Conservation (phyloP, 2,888 invertebrate genomes). For the Conistra vaccinii region DNA sequence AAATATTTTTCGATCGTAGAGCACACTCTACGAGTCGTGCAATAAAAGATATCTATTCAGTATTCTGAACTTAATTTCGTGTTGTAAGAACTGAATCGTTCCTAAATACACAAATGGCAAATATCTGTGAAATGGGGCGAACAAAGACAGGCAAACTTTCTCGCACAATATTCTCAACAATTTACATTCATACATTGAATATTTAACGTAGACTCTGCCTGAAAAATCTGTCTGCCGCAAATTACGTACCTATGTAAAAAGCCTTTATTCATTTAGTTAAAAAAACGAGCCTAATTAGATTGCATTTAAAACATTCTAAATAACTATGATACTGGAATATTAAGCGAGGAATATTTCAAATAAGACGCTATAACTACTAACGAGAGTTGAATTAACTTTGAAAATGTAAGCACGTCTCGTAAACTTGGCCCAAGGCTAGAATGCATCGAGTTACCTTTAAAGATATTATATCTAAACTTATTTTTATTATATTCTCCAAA, state of each 20-base stretch:
- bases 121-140: background rate
- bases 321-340: conserved; percentile 10
- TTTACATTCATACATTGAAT: background rate
- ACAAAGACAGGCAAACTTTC: background rate
- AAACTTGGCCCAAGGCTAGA: background rate
- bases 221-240: background rate
- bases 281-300: background rate
- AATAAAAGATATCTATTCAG: background rate
- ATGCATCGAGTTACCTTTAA: background rate
- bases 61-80: background rate
- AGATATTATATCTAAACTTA: background rate
- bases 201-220: background rate
- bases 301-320: conserved; percentile 2
- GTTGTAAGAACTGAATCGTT: background rate
- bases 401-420: background rate
- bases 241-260: background rate
- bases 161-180: background rate
- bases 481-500: background rate
- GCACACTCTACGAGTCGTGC: too few species aligned
- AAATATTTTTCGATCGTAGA: too few species aligned
- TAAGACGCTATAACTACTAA: conserved; percentile 18
- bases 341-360: conserved; percentile 30
- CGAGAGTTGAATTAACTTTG: conserved; percentile 5
- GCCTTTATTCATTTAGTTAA: background rate
- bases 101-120: background rate